A percentile compares a stretch with the other conserved stretches of the same genome.
Evolutionary conservation across 2,888 invertebrate species (phyloP).

Genomic region (Cosmia pyralina): DNA sequence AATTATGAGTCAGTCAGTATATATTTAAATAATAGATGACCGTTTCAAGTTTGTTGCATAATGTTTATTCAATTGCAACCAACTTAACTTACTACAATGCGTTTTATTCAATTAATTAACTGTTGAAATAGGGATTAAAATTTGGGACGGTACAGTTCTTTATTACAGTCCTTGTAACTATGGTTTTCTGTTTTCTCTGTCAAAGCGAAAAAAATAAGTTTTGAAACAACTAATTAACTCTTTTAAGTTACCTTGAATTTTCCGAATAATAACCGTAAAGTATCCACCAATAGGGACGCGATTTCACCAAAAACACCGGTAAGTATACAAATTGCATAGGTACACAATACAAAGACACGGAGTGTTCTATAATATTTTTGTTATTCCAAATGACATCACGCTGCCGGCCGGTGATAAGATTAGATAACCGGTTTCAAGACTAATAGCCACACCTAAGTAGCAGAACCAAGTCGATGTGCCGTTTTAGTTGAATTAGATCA

Average conservation of each 20-base stretch:
- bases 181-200: conserved; percentile 19
- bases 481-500: conserved; percentile 57
- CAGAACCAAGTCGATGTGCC: conserved; percentile 54
- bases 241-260: conserved; percentile 50
- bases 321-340: conserved; percentile 65
- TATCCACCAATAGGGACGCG: conserved; percentile 31
- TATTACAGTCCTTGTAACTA: conserved; percentile 19
- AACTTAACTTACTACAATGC: background rate
- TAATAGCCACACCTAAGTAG: conserved; percentile 74
- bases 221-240: conserved; percentile 7
- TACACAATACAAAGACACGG: conserved; percentile 46
- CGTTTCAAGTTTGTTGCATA: conserved; percentile 46
- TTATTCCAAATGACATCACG: conserved; percentile 80
- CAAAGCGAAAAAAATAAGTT: background rate
- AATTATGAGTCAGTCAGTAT: conserved; percentile 39
- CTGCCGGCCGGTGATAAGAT: conserved; percentile 78
- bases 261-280: conserved; percentile 42
- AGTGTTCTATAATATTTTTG: conserved; percentile 70
- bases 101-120: background rate
- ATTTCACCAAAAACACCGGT: conserved; percentile 60
- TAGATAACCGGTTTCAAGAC: conserved; percentile 77
- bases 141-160: background rate
- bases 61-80: conserved; percentile 43
- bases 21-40: conserved; percentile 54
- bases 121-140: background rate